phyloP scores from a whole-genome alignment of 2,797 vertebrate species.

The Anguilla megastoma region DNA sequence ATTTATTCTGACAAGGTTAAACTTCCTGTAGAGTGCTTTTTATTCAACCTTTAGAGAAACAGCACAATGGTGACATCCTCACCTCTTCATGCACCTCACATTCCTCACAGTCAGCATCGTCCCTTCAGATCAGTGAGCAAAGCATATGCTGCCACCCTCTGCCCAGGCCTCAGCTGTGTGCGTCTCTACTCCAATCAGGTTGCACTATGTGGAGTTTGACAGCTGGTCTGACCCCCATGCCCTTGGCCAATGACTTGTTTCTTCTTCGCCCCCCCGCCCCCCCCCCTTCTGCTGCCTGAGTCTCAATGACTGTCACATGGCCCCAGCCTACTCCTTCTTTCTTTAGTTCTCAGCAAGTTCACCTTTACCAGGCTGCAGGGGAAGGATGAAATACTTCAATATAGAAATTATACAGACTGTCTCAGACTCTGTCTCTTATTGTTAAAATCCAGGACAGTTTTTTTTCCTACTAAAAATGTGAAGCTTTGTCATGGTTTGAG shows the following conservation, averaged over 20 bases:
- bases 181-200: conserved; percentile 47
- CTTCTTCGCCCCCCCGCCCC: neutral
- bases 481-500: neutral
- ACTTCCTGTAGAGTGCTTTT: too few relatives aligned
- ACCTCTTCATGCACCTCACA: neutral
- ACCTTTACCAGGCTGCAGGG: neutral
- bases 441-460: too few relatives aligned
- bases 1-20: too few relatives aligned
- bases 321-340: neutral
- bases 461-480: neutral
- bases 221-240: conserved; percentile 57
- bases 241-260: conserved; percentile 39
- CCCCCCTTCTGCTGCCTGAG: neutral
- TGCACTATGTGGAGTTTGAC: conserved; percentile 40
- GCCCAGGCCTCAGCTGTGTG: conserved; percentile 59
- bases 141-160: conserved; percentile 47
- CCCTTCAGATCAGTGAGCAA: conserved; percentile 56
- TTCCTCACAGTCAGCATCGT: neutral
- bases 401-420: neutral
- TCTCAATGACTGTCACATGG: conserved; percentile 6
- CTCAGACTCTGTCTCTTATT: neutral
- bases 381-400: neutral
- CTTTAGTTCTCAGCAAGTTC: neutral
- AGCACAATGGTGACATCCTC: neutral
- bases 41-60: neutral